A percentile compares a stretch with the other conserved stretches of the same genome.
Evolutionary conservation across 2,797 vertebrate species (phyloP).

Genomic region (Diceros bicornis): DNA sequence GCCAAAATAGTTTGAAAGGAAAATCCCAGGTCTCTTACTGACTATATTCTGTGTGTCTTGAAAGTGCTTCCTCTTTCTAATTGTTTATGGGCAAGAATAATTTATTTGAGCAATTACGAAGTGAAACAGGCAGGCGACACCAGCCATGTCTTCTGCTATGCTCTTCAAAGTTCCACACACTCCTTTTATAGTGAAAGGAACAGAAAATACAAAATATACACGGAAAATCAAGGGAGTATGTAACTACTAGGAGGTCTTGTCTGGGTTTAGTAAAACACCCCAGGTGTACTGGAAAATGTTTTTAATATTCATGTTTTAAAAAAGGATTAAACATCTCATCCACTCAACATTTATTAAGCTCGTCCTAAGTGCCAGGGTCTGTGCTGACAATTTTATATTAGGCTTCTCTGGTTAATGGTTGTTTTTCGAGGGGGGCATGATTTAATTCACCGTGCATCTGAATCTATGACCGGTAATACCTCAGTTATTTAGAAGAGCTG

Average conservation of each 20-base stretch:
- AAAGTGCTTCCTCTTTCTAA: conserved; percentile 54
- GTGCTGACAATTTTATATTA: neutral
- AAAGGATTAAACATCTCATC: conserved; percentile 26
- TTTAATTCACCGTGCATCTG: neutral
- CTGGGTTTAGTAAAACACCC: neutral
- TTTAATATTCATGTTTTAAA: conserved; percentile 8
- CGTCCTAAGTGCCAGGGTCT: neutral
- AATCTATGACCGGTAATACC: neutral
- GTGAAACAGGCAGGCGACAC: neutral
- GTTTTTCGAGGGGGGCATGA: neutral
- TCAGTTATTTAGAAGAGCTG: neutral
- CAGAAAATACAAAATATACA: neutral
- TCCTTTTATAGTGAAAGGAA: neutral
- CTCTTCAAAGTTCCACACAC: neutral
- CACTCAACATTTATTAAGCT: conserved; percentile 15
- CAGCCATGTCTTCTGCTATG: neutral
- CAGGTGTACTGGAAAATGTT: neutral
- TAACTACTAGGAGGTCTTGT: neutral
- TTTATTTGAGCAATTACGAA: conserved; percentile 51
- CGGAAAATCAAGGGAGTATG: neutral
- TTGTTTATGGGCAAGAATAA: conserved; percentile 64
- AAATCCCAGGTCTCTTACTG: conserved; percentile 71
- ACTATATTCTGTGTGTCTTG: conserved; percentile 37
- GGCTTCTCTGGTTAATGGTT: neutral
- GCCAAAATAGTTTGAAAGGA: conserved; percentile 67